Evolutionary conservation across 2,888 invertebrate species (phyloP).

Genomic region (Caenorhabditis auriculariae): DNA sequence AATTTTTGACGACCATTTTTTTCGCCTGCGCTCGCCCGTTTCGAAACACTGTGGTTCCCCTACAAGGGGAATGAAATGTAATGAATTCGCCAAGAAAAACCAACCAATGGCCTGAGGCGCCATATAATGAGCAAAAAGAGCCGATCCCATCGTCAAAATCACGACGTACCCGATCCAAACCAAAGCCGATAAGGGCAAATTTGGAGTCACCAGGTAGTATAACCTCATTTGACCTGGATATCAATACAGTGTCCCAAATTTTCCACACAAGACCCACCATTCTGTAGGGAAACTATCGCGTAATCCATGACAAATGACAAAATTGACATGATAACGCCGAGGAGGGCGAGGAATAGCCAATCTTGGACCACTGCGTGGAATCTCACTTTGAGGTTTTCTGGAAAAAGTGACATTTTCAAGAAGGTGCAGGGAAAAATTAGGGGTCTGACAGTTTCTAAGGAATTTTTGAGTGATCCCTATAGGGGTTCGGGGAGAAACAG

Average conservation of each 20-base stretch:
- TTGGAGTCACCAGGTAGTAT: constrained; percentile 15
- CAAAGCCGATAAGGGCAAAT: constrained; percentile 14
- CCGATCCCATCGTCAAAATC: constrained; percentile 44
- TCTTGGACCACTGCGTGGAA: constrained; percentile 56
- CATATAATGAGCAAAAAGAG: constrained; percentile 83
- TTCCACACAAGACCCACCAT: constrained; percentile 29
- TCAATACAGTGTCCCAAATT: not conserved
- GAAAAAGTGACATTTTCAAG: not conserved
- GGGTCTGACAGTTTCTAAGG: not conserved
- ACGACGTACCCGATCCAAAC: constrained; percentile 53
- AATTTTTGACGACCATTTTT: no score
- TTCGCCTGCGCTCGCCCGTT: no score
- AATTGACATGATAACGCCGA: constrained; percentile 66
- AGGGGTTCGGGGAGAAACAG: no score
- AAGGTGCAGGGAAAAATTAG: not conserved
- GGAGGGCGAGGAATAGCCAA: constrained; percentile 66
- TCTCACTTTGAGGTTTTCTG: constrained; percentile 9
- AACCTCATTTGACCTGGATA: constrained; percentile 34
- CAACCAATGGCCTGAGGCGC: constrained; percentile 89
- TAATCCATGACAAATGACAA: constrained; percentile 51
- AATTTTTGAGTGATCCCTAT: no score
- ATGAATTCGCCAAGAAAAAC: constrained; percentile 32
- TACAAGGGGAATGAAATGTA: not conserved
- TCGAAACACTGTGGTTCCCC: not conserved
- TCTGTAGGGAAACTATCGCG: constrained; percentile 48